Evolutionary conservation across 2,797 vertebrate species (phyloP).

Genomic region (Sarcophilus harrisii): DNA sequence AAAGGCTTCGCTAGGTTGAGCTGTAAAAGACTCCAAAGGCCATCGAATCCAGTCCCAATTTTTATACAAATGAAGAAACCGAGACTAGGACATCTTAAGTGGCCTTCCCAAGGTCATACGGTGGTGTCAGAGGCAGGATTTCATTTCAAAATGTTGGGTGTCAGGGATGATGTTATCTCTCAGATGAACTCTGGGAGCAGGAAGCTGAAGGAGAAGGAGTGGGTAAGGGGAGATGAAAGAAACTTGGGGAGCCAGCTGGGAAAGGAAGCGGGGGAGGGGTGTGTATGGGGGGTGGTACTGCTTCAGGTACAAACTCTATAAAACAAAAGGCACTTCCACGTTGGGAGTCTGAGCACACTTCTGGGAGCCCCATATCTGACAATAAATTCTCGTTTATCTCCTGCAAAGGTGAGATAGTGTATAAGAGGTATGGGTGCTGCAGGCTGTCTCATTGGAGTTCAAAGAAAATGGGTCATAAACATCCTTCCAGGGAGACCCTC

Average conservation of each 20-base stretch:
- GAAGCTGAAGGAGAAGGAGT: not conserved
- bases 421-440: not conserved
- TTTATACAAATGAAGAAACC: not conserved
- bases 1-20: not conserved
- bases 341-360: not conserved
- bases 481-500: not conserved
- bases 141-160: not conserved
- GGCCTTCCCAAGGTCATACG: not conserved
- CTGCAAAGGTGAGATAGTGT: not conserved
- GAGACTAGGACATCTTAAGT: not conserved
- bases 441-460: not conserved
- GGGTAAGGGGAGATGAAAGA: not conserved
- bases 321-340: not conserved
- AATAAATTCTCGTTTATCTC: not conserved
- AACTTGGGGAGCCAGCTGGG: not conserved
- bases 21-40: not conserved
- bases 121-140: not conserved
- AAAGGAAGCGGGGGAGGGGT: not conserved
- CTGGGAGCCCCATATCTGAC: not conserved
- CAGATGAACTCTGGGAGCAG: not conserved
- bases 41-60: not conserved
- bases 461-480: slow-evolving; percentile 6
- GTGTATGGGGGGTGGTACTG: not conserved
- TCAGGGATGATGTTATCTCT: not conserved
- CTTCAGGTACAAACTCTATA: not conserved